Conservation (phyloP, 30 jellyfish, hydroid and myxozoan species). For the Hydractinia symbiolongicarpus region DNA sequence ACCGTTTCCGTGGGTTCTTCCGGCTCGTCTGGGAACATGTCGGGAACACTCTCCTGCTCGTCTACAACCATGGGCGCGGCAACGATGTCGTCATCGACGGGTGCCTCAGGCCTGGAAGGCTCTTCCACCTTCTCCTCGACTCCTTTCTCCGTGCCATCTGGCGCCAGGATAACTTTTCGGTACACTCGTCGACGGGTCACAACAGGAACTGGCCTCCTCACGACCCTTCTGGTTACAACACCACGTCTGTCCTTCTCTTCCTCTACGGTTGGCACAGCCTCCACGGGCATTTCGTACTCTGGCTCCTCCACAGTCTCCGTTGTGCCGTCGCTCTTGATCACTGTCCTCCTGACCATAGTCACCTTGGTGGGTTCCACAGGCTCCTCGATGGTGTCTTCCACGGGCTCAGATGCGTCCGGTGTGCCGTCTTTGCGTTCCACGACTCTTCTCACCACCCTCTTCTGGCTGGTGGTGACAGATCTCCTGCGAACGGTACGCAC, state of each 20-base stretch:
- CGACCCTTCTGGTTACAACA: constrained; percentile 38
- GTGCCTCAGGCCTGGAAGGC: constrained; percentile 10
- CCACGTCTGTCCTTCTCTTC: constrained; percentile 61
- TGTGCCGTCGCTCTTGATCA: constrained; percentile 35
- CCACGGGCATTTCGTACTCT: constrained; percentile 61
- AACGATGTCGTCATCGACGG: constrained; percentile 16
- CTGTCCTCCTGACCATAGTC: constrained; percentile 47
- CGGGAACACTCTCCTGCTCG: constrained; percentile 23
- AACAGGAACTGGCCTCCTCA: constrained; percentile 40
- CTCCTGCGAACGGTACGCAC: constrained; percentile 59
- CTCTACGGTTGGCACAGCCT: constrained; percentile 50
- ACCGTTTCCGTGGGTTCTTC: constrained; percentile 16
- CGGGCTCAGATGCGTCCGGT: constrained; percentile 58
- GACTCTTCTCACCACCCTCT: constrained; percentile 57
- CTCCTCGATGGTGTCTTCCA: constrained; percentile 47
- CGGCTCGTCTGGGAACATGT: constrained; percentile 29
- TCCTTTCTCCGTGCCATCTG: constrained; percentile 51
- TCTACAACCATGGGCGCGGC: constrained; percentile 20
- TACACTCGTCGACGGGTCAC: constrained; percentile 47
- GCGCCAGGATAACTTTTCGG: constrained; percentile 48
- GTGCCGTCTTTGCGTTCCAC: constrained; percentile 48
- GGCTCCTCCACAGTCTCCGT: constrained; percentile 55
- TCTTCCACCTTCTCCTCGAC: constrained; percentile 57
- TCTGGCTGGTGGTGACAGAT: constrained; percentile 46
- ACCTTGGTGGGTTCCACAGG: constrained; percentile 55